Percentiles rank a stretch among this genome's conserved stretches.
phyloP scores from a whole-genome alignment of 2,113 vertebrate species.

The Mustelus asterias region DNA sequence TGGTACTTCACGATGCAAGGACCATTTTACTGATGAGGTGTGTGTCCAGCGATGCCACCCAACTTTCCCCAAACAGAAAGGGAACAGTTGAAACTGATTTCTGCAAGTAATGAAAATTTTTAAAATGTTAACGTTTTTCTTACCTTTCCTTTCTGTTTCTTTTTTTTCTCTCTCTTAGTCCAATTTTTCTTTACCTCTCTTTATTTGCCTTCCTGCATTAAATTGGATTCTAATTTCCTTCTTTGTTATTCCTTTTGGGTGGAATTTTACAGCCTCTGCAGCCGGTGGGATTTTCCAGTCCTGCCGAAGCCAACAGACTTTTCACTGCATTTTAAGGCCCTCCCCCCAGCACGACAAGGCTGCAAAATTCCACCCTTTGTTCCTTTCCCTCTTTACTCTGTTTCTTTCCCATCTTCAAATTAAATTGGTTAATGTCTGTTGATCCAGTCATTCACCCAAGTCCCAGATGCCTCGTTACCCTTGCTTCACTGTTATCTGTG shows the following conservation, averaged over 20 bases:
- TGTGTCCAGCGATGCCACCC: background rate
- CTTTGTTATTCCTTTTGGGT: background rate
- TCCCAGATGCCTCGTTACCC: background rate
- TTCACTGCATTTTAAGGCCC: no score
- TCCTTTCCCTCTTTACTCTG: no score
- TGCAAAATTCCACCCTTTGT: background rate
- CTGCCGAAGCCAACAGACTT: no score
- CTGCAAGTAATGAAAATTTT: background rate
- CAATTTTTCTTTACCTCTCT: background rate
- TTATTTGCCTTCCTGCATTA: background rate
- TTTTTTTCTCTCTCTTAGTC: background rate
- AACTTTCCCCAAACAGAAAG: background rate
- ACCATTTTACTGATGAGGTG: background rate
- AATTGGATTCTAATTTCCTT: background rate
- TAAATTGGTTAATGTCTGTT: background rate
- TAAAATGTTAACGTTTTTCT: background rate
- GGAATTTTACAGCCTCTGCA: no score
- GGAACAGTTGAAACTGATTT: background rate
- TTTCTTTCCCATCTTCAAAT: background rate
- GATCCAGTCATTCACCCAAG: background rate
- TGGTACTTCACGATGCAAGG: background rate
- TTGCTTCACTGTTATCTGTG: background rate
- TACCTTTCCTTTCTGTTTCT: background rate
- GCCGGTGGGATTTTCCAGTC: no score
- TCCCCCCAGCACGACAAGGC: no score